Percentiles rank a stretch among this genome's conserved stretches.
Evolutionary conservation across 2,888 invertebrate species (phyloP).

Genomic region (Drosophila siamana): DNA sequence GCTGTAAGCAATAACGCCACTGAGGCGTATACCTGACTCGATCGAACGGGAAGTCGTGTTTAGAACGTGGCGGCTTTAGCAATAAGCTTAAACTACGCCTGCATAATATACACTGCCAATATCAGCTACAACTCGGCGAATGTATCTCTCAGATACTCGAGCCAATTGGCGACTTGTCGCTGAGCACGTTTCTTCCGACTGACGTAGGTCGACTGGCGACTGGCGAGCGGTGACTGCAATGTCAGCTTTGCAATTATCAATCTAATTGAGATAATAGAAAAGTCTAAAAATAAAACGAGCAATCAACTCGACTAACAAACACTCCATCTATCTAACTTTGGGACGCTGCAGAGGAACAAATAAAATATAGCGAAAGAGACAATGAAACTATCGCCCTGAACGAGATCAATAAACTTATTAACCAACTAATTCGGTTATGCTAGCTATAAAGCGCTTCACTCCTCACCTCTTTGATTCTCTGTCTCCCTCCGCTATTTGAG

Average conservation of each 20-base stretch:
- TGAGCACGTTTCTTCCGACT: slow-evolving; percentile 27
- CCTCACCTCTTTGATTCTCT: not conserved
- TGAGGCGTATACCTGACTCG: slow-evolving; percentile 7
- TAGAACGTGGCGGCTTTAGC: slow-evolving; percentile 58
- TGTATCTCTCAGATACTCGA: slow-evolving; percentile 10
- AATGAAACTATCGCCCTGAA: not conserved
- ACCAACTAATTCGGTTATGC: slow-evolving; percentile 2
- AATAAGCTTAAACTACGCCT: slow-evolving; percentile 24
- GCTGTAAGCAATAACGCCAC: slow-evolving; percentile 34
- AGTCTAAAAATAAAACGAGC: not conserved
- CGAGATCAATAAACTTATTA: slow-evolving; percentile 3
- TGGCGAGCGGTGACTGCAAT: not conserved
- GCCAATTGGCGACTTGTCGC: slow-evolving; percentile 10
- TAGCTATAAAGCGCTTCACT: not conserved
- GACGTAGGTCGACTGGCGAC: no score
- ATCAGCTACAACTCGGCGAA: slow-evolving; percentile 18
- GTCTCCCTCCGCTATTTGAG: not conserved
- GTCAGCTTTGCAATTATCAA: slow-evolving; percentile 22
- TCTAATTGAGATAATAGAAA: not conserved
- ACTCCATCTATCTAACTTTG: not conserved
- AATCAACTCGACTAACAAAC: no score
- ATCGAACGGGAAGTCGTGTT: slow-evolving; percentile 69
- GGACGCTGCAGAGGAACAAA: not conserved
- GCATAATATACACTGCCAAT: slow-evolving; percentile 16
- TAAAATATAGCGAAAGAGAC: not conserved